Evolutionary conservation across 2,888 invertebrate species (phyloP).

Genomic region (Drosophila planitibia): DNA sequence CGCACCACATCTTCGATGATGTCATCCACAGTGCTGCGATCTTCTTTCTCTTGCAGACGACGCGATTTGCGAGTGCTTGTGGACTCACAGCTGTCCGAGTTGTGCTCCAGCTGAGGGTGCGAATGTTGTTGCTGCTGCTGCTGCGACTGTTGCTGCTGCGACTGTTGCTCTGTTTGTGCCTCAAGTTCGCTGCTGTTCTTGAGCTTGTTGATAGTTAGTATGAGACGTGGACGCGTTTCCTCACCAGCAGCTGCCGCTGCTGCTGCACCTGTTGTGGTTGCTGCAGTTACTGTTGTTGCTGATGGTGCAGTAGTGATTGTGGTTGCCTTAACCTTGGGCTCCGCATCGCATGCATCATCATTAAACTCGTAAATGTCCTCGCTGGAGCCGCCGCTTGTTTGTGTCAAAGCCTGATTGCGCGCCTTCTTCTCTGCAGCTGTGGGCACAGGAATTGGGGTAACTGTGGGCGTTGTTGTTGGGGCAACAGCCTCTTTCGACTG

Average conservation of each 20-base stretch:
- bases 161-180: constrained; percentile 16
- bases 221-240: constrained; percentile 89
- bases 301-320: constrained; percentile 1
- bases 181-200: constrained; percentile 82
- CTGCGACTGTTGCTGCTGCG: constrained; percentile 84
- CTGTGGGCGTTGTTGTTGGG: constrained; percentile 16
- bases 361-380: constrained; percentile 96
- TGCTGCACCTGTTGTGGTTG: constrained; percentile 19
- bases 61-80: constrained; percentile 92
- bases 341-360: constrained; percentile 93
- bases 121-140: constrained; percentile 79
- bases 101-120: constrained; percentile 44
- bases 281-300: constrained; percentile 20
- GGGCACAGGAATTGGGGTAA: constrained; percentile 37
- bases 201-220: constrained; percentile 92
- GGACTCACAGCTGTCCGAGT: constrained; percentile 74
- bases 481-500: constrained; percentile 31
- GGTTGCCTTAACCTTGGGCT: constrained; percentile 84
- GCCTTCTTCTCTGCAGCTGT: constrained; percentile 84
- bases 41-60: constrained; percentile 90
- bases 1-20: constrained; percentile 95
- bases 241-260: constrained; percentile 39
- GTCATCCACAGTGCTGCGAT: constrained; percentile 93
- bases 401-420: constrained; percentile 70
- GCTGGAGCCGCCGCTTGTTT: constrained; percentile 63